phyloP scores from a whole-genome alignment of 2,797 vertebrate genomes.

The Platalea minor region DNA sequence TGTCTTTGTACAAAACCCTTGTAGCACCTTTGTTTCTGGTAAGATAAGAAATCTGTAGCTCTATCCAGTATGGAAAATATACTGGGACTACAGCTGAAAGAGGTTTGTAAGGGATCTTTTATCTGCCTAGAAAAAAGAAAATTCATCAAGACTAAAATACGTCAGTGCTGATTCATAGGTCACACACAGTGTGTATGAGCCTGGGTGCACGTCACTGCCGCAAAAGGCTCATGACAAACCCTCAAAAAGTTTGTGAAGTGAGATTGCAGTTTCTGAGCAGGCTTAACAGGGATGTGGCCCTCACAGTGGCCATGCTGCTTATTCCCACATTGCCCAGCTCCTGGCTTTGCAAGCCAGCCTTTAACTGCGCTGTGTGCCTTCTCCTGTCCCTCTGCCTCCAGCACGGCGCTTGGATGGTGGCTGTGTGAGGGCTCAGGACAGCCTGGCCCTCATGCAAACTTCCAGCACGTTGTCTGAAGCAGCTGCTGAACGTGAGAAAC shows the following conservation, averaged over 20 bases:
- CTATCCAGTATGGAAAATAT: neutral
- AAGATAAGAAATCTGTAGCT: neutral
- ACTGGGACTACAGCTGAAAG: neutral
- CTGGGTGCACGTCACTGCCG: rapidly evolving
- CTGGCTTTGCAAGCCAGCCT: neutral
- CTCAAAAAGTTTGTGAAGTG: neutral
- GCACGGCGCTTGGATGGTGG: neutral
- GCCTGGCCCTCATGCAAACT: neutral
- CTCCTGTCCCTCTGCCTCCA: neutral
- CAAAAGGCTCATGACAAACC: neutral
- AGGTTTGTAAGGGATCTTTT: neutral
- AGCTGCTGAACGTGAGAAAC: neutral
- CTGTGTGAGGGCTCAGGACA: neutral
- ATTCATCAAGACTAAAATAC: neutral
- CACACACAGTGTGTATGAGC: too few species aligned
- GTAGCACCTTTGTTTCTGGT: neutral
- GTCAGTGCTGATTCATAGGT: neutral
- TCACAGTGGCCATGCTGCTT: neutral
- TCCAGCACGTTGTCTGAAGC: neutral
- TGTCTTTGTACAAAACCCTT: neutral
- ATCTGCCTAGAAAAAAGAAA: neutral
- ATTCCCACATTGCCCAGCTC: rapidly evolving
- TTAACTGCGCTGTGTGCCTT: neutral
- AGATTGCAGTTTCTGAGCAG: neutral
- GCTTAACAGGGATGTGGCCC: neutral